A percentile compares a stretch with the other conserved stretches of the same genome.
Evolutionary conservation across 2,113 vertebrate species (phyloP).

Genomic region (Candoia aspera): DNA sequence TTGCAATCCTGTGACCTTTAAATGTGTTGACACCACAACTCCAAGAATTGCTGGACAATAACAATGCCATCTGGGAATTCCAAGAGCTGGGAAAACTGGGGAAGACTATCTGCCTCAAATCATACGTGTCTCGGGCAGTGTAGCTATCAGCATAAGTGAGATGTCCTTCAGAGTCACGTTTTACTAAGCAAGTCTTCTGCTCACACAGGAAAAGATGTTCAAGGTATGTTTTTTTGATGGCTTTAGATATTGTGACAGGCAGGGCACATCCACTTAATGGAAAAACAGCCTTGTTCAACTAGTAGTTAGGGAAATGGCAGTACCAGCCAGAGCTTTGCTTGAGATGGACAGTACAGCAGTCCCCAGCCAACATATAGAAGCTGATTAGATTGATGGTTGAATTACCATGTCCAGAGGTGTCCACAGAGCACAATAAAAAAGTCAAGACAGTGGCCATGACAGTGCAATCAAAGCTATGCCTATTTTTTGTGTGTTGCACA

Average conservation of each 20-base stretch:
- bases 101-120: neutral
- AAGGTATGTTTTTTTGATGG: neutral
- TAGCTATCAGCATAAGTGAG: neutral
- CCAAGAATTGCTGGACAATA: neutral
- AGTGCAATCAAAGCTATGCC: neutral
- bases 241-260: neutral
- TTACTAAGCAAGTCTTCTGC: neutral
- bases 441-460: neutral
- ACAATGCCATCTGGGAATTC: neutral
- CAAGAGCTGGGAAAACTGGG: neutral
- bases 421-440: neutral
- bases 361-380: neutral
- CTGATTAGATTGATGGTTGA: neutral
- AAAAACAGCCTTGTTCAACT: neutral
- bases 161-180: neutral
- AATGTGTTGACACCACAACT: neutral
- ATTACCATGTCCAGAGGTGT: neutral
- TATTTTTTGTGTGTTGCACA: neutral
- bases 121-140: neutral
- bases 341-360: neutral
- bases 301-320: neutral
- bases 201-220: conserved; percentile 8
- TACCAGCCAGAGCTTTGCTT: too few relatives aligned
- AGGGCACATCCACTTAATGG: neutral
- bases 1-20: neutral